Evolutionary conservation across 64 coral and sea anemone species (phyloP).

Genomic region (Catalaphyllia jardinei): DNA sequence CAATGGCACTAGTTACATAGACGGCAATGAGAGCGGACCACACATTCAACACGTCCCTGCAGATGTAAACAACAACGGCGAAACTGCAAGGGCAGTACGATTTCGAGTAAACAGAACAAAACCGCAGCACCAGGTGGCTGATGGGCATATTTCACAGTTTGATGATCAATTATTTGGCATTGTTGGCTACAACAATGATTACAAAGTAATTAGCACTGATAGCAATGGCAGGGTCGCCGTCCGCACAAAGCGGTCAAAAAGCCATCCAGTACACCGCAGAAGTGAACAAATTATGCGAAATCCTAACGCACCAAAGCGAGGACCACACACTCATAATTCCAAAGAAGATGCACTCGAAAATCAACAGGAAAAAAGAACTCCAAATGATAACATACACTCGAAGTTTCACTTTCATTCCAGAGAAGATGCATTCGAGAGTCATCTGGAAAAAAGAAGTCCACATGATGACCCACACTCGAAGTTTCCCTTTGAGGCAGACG

Average conservation of each 20-base stretch:
- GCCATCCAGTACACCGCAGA: background rate
- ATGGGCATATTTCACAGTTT: slow-evolving; percentile 30
- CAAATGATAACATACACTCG: background rate
- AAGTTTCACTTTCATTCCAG: background rate
- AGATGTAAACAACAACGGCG: slow-evolving; percentile 20
- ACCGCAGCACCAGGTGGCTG: background rate
- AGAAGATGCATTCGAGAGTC: background rate
- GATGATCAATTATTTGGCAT: slow-evolving; percentile 14
- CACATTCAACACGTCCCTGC: background rate
- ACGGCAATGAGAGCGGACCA: background rate
- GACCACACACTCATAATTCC: background rate
- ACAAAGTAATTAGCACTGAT: slow-evolving; percentile 20
- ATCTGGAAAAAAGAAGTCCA: background rate
- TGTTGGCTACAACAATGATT: slow-evolving; percentile 24
- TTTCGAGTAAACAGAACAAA: background rate
- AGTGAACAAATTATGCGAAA: background rate
- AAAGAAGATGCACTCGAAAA: background rate
- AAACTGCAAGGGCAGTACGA: background rate
- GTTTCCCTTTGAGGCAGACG: background rate
- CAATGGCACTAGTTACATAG: background rate
- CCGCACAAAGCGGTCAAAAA: background rate
- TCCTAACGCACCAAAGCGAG: background rate
- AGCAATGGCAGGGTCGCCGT: background rate
- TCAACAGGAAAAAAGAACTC: background rate
- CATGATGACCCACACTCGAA: background rate